A percentile compares a stretch with the other conserved stretches of the same genome.
Evolutionary conservation across 1,140 invertebrate species (phyloP).

Genomic region (Halesus radiatus): DNA sequence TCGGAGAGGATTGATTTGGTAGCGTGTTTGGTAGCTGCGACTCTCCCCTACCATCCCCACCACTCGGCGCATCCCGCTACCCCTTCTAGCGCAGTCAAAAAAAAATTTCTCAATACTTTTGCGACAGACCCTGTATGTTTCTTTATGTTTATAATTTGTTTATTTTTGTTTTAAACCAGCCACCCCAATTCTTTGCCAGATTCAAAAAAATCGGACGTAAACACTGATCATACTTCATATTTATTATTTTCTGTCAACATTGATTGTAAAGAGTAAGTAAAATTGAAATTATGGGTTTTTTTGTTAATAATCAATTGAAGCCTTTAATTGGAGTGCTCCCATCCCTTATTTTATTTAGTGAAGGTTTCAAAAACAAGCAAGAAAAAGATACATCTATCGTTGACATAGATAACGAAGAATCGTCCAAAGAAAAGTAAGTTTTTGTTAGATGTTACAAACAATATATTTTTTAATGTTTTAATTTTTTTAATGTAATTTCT

Average conservation of each 20-base stretch:
- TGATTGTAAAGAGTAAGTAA: conserved; percentile 40
- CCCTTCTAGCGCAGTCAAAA: too few species aligned
- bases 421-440: conserved; percentile 10
- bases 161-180: conserved; percentile 25
- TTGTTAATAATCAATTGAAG: background rate
- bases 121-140: conserved; percentile 1
- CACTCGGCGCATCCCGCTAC: too few species aligned
- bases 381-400: background rate
- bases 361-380: conserved; percentile 12
- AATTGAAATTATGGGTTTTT: background rate
- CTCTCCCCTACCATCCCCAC: too few species aligned
- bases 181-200: conserved; percentile 9
- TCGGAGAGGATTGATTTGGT: too few species aligned
- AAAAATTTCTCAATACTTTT: too few species aligned
- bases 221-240: conserved; percentile 5
- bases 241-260: conserved; percentile 35
- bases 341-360: conserved; percentile 7
- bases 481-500: conserved; percentile 3
- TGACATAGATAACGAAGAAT: background rate
- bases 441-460: background rate
- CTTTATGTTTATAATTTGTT: conserved; percentile 36
- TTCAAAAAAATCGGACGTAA: background rate
- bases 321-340: conserved; percentile 5
- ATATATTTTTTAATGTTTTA: background rate
- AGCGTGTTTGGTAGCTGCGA: too few species aligned